phyloP scores from a whole-genome alignment of 2,797 vertebrate genomes.

The Sebastes ruberrimus region DNA sequence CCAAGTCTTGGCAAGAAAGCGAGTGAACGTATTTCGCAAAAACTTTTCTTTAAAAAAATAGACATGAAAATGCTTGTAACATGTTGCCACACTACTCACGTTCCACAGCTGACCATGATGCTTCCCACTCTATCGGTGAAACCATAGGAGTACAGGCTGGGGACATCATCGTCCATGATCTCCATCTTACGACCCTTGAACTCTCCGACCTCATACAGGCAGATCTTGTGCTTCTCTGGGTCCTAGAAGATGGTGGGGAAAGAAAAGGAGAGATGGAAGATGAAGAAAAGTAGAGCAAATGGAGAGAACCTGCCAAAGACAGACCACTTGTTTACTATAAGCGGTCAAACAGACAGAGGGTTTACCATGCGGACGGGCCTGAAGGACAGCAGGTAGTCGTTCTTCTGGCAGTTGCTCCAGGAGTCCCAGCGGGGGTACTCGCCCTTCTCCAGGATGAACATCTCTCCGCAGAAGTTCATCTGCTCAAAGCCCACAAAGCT shows the following conservation, averaged over 20 bases:
- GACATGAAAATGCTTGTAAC: neutral
- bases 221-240: conserved; percentile 83
- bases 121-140: conserved; percentile 86
- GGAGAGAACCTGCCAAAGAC: neutral
- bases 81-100: conserved; percentile 62
- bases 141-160: conserved; percentile 82
- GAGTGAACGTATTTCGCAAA: neutral
- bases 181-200: conserved; percentile 88
- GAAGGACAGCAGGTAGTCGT: conserved; percentile 86
- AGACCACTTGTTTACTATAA: neutral
- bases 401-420: conserved; percentile 87
- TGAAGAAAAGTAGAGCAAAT: neutral
- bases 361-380: conserved; percentile 84
- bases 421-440: conserved; percentile 88
- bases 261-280: neutral
- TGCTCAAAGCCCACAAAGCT: conserved; percentile 86
- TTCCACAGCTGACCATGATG: conserved; percentile 82
- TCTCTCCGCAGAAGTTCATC: conserved; percentile 87
- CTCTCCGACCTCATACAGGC: conserved; percentile 81
- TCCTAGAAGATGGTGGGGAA: conserved; percentile 52
- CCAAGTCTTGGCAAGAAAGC: neutral
- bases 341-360: neutral
- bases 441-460: conserved; percentile 88
- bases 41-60: neutral
- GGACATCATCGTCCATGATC: conserved; percentile 85